A percentile compares a stretch with the other conserved stretches of the same genome.
Evolutionary conservation across 1,140 invertebrate species (phyloP).

Genomic region (Cydia pomonella): DNA sequence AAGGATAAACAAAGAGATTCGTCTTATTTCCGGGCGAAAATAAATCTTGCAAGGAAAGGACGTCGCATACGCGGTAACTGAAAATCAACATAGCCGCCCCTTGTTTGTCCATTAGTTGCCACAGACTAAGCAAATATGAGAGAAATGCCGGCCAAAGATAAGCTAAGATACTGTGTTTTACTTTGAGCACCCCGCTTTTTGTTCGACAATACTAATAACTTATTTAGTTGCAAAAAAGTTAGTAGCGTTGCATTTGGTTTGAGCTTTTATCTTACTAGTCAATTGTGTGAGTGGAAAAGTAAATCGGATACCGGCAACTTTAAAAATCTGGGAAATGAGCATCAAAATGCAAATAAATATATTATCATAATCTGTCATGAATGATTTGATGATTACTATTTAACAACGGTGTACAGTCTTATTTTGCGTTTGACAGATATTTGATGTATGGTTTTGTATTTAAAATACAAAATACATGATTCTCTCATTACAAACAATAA

Average conservation of each 20-base stretch:
- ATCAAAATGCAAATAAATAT: background rate
- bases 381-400: too few species aligned
- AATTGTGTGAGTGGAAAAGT: background rate
- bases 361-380: too few species aligned
- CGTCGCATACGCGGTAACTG: constrained; percentile 59
- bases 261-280: background rate
- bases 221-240: background rate
- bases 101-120: constrained; percentile 74
- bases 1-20: constrained; percentile 37
- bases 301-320: background rate
- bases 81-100: constrained; percentile 71
- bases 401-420: too few species aligned
- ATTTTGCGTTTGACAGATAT: too few species aligned
- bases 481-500: too few species aligned
- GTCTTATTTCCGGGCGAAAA: constrained; percentile 45
- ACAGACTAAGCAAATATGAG: constrained; percentile 62
- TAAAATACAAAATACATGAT: too few species aligned
- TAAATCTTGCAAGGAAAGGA: constrained; percentile 67
- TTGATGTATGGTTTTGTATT: too few species aligned
- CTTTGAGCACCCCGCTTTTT: constrained; percentile 50
- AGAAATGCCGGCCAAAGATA: constrained; percentile 57
- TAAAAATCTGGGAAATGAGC: background rate
- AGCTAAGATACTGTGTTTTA: constrained; percentile 43
- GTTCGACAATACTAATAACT: constrained; percentile 7
- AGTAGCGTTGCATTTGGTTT: background rate